Base-by-base conservation (phyloP, 1,140 invertebrate genomes). In the Epicauta chinensis region DNA sequence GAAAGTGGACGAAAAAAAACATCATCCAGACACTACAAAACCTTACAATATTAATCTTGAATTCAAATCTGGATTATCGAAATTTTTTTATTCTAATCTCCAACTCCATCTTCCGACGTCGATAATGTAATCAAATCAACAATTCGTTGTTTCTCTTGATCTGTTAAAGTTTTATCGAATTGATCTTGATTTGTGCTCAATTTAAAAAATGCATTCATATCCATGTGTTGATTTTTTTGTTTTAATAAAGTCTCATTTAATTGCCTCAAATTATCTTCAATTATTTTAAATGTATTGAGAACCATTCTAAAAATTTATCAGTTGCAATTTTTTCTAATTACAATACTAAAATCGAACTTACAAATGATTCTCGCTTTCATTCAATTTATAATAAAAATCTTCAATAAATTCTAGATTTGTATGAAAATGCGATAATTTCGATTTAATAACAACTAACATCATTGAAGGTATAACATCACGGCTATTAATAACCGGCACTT, bases 401-500 rank as follows among this genome's bases (percentile, higher is more conserved):
- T 61, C 58, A 13, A 68, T 61, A 40, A 61, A 68, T 35, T 51
- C 54, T 30, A 68, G 46, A 50, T 66, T 66, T 23, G 59, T 65
- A n/a, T 45, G 42, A 10, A 61, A 40, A 51, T 68, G 59, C 15
- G 54, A 44, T 31, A 62, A 51, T 52, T 68, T 65, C 3, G 66
- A 63, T 47, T 51, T 58, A 16, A 68, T 39, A 29, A 66, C 59
- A 1, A 66, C 61, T 5, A 55, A 53, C 36, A 59, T 58, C 6
- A 68, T 40, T 10, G 64, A 49, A 5, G 57, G 64, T 10, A 59
- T 38, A 13, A 65, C 56, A 37, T 68, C 66, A 14, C 53, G 15
- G 51, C 66, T 66, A 13, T 66, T 56, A 29, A 66, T 59, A 14
- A 62, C 50, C 0, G 66, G 66, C 29, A 68, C 56, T 30, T 67